phyloP scores from a whole-genome alignment of 2,797 vertebrate species.

The Danio tinwini region DNA sequence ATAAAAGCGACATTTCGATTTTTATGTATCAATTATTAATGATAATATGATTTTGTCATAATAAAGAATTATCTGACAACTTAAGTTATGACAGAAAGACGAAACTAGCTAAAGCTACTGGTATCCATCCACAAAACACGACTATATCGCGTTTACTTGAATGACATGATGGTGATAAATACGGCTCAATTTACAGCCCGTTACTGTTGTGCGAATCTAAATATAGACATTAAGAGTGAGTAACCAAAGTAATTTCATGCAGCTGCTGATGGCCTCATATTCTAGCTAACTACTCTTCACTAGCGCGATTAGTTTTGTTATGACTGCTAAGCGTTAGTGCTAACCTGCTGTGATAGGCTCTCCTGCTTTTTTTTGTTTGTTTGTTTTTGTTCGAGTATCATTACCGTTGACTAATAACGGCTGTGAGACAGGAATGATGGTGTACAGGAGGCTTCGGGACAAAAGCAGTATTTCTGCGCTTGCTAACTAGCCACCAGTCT shows the following conservation, averaged over 20 bases:
- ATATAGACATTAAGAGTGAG: neutral
- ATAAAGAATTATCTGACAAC: neutral
- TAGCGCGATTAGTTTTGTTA: neutral
- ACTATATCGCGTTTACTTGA: neutral
- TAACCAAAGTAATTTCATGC: neutral
- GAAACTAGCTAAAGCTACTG: neutral
- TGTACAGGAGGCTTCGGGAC: slow-evolving; percentile 3
- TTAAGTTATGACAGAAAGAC: neutral
- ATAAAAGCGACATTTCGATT: neutral
- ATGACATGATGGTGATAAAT: neutral
- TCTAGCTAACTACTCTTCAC: slow-evolving; percentile 5
- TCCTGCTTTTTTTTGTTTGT: neutral
- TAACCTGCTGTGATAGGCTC: neutral
- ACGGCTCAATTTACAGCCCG: neutral
- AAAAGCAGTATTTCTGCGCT: slow-evolving; percentile 21
- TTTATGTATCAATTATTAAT: neutral
- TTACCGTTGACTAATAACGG: neutral
- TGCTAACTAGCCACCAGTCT: slow-evolving; percentile 48
- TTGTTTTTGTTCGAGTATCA: neutral
- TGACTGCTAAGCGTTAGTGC: neutral
- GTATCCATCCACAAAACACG: neutral
- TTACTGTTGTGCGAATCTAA: neutral
- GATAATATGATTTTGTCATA: neutral
- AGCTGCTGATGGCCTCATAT: slow-evolving; percentile 16
- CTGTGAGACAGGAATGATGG: neutral